phyloP scores from a whole-genome alignment of 2,113 vertebrate species.

The Tor tambroides region DNA sequence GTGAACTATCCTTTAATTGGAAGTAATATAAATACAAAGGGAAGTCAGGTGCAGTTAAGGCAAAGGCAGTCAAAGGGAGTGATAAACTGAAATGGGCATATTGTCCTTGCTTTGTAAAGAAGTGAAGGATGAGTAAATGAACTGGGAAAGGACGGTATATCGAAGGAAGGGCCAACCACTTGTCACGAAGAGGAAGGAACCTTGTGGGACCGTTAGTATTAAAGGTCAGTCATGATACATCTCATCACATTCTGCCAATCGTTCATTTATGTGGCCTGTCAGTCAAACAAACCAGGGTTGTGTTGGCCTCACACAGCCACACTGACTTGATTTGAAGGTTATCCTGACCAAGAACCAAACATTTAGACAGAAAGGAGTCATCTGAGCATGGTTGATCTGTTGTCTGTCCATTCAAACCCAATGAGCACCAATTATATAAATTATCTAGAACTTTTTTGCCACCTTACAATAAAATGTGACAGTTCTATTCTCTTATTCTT shows the following conservation, averaged over 20 bases:
- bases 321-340: background rate
- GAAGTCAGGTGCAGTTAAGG: background rate
- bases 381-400: background rate
- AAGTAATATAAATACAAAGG: background rate
- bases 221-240: slow-evolving; percentile 2
- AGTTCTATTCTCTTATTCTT: background rate
- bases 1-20: background rate
- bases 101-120: background rate
- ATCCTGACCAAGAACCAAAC: background rate
- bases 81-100: background rate
- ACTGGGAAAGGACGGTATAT: background rate
- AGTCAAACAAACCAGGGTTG: background rate
- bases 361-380: background rate
- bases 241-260: slow-evolving; percentile 17
- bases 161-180: background rate
- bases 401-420: background rate
- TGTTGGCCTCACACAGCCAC: background rate
- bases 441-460: background rate
- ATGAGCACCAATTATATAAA: background rate
- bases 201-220: background rate
- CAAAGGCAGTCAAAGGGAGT: background rate
- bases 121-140: background rate
- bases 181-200: background rate
- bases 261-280: background rate
- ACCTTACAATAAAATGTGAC: background rate